Evolutionary conservation across 2,797 vertebrate genomes (phyloP).

Genomic region (Danio tinwini): DNA sequence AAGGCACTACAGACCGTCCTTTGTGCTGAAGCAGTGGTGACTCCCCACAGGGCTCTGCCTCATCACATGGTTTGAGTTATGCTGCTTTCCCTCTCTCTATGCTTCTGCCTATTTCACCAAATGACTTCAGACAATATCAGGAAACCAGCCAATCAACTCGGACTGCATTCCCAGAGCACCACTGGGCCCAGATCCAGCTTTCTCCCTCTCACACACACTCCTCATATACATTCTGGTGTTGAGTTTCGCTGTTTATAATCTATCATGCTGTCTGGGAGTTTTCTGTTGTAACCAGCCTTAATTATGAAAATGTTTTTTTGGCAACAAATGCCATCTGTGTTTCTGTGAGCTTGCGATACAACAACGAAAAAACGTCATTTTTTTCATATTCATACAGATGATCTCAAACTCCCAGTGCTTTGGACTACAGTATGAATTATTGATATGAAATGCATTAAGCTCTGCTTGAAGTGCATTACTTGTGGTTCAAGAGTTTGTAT

Average conservation of each 20-base stretch:
- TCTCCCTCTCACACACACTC: neutral
- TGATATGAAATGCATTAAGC: conserved; percentile 47
- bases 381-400: conserved; percentile 15
- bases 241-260: conserved; percentile 78
- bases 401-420: conserved; percentile 35
- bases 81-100: conserved; percentile 13
- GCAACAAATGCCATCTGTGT: conserved; percentile 73
- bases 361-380: neutral
- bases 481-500: neutral
- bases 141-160: conserved; percentile 68
- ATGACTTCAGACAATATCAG: conserved; percentile 67
- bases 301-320: conserved; percentile 76
- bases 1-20: conserved; percentile 38
- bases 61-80: conserved; percentile 61
- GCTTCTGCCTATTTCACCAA: conserved; percentile 44
- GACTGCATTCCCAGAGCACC: conserved; percentile 37
- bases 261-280: conserved; percentile 74
- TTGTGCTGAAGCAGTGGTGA: conserved; percentile 34
- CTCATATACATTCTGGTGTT: conserved; percentile 54
- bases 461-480: conserved; percentile 36
- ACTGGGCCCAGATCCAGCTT: conserved; percentile 44
- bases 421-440: conserved; percentile 40
- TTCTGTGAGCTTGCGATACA: conserved; percentile 23
- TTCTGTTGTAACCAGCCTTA: conserved; percentile 75
- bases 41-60: conserved; percentile 36